These are phyloP conservation scores for Sebastes melanostomus DNA, from an alignment of 2,797 vertebrate species.

Conservation along the genomic window DNA sequence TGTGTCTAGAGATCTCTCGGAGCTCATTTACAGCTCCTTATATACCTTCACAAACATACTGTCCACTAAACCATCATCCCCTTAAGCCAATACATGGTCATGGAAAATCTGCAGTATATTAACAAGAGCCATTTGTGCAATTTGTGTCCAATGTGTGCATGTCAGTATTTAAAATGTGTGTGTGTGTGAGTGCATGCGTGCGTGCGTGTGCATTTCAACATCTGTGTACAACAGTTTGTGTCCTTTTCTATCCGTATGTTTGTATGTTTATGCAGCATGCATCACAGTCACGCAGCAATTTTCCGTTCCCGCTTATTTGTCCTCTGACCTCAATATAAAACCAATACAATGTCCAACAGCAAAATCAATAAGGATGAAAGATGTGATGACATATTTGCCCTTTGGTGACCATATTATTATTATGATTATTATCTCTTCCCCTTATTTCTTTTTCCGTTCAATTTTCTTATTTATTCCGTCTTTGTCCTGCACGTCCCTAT, in stretches of 20 bases:
- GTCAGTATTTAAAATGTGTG: neutral
- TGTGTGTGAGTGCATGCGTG: neutral
- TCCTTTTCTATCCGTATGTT: neutral
- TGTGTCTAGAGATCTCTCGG: neutral
- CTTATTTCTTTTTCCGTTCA: neutral
- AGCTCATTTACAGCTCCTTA: neutral
- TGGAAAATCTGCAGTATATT: neutral
- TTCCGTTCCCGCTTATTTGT: slow-evolving; percentile 19
- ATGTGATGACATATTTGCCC: slow-evolving; percentile 22
- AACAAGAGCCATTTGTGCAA: neutral
- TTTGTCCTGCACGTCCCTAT: neutral
- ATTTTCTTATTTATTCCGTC: neutral
- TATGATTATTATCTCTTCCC: neutral
- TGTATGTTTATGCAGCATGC: neutral
- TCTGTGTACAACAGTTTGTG: neutral
- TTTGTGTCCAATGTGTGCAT: neutral
- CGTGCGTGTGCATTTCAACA: neutral
- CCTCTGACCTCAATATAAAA: slow-evolving; percentile 41
- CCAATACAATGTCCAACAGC: neutral
- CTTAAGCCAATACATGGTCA: neutral
- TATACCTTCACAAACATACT: neutral
- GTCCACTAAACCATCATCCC: neutral
- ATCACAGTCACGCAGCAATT: neutral
- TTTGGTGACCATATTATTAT: slow-evolving; percentile 30
- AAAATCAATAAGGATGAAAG: slow-evolving; percentile 50